A percentile compares a stretch with the other conserved stretches of the same genome.
phyloP scores from a whole-genome alignment of 2,797 vertebrate genomes.

The Syngnathus rostellatus region DNA sequence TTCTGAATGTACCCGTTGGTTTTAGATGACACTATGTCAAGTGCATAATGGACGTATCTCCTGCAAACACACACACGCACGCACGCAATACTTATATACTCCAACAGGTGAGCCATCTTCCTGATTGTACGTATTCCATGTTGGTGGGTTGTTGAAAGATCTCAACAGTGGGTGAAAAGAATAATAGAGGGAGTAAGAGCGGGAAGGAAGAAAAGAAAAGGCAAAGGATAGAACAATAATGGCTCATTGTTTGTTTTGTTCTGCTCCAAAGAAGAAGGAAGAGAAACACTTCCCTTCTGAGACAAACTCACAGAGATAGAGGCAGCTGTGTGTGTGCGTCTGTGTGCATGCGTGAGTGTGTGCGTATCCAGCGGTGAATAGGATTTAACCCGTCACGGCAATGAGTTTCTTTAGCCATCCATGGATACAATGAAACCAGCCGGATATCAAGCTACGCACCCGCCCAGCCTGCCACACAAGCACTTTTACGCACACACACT shows the following conservation, averaged over 20 bases:
- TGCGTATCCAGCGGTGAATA: slow-evolving; percentile 55
- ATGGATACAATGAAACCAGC: slow-evolving; percentile 64
- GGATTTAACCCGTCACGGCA: slow-evolving; percentile 71
- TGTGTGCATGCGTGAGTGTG: slow-evolving; percentile 22
- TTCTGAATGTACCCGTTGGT: too few relatives aligned
- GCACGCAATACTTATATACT: slow-evolving; percentile 6
- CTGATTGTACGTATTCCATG: not conserved
- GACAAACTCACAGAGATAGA: slow-evolving; percentile 65
- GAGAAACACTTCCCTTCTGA: slow-evolving; percentile 66
- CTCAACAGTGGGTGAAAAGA: slow-evolving; percentile 15
- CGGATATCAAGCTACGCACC: slow-evolving; percentile 61
- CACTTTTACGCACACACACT: slow-evolving; percentile 10
- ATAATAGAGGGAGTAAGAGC: slow-evolving; percentile 15
- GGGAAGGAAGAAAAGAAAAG: slow-evolving; percentile 49
- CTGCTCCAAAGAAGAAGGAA: slow-evolving; percentile 68
- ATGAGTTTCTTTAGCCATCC: slow-evolving; percentile 69
- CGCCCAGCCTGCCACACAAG: slow-evolving; percentile 14
- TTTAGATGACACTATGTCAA: not conserved
- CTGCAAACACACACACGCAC: slow-evolving; percentile 5
- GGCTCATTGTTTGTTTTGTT: slow-evolving; percentile 72
- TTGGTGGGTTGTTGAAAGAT: slow-evolving; percentile 22
- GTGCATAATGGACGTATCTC: not conserved
- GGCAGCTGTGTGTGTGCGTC: slow-evolving; percentile 46
- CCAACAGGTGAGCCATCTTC: slow-evolving; percentile 24
- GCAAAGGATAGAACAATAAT: slow-evolving; percentile 63